These are phyloP conservation scores for Aphelocoma californica DNA, from an alignment of 2,797 vertebrate genomes.

Conservation along the genomic window DNA sequence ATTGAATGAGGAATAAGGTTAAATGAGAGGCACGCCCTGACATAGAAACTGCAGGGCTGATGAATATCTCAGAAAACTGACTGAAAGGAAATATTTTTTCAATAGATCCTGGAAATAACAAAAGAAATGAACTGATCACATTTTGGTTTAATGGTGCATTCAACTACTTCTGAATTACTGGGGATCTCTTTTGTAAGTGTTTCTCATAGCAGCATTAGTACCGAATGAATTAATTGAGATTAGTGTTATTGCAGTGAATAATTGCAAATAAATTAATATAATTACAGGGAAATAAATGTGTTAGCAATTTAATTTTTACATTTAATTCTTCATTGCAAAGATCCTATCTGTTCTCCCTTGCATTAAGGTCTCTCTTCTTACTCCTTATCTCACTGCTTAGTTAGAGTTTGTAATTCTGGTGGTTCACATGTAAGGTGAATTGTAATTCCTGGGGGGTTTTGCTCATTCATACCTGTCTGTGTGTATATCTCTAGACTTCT, in stretches of 20 bases:
- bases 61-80: slow-evolving; percentile 32
- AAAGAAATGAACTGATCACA: background rate
- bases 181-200: slow-evolving; percentile 14
- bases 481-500: background rate
- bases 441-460: background rate
- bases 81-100: slow-evolving; percentile 29
- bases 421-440: background rate
- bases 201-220: slow-evolving; percentile 12
- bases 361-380: background rate
- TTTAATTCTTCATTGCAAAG: background rate
- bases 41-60: slow-evolving; percentile 29
- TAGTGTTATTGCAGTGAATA: slow-evolving; percentile 37
- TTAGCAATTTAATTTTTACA: slow-evolving; percentile 40
- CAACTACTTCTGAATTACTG: slow-evolving; percentile 58
- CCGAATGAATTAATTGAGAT: slow-evolving; percentile 43
- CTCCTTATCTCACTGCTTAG: background rate
- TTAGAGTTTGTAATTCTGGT: background rate
- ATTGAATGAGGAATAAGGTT: slow-evolving; percentile 66
- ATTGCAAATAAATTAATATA: slow-evolving; percentile 49
- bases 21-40: slow-evolving; percentile 46
- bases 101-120: background rate
- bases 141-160: slow-evolving; percentile 51
- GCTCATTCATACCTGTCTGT: background rate
- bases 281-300: slow-evolving; percentile 34
- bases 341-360: background rate